These are phyloP conservation scores for Orchesella flavescens DNA, from an alignment of 2,888 invertebrate species.

Conservation along the genomic window DNA sequence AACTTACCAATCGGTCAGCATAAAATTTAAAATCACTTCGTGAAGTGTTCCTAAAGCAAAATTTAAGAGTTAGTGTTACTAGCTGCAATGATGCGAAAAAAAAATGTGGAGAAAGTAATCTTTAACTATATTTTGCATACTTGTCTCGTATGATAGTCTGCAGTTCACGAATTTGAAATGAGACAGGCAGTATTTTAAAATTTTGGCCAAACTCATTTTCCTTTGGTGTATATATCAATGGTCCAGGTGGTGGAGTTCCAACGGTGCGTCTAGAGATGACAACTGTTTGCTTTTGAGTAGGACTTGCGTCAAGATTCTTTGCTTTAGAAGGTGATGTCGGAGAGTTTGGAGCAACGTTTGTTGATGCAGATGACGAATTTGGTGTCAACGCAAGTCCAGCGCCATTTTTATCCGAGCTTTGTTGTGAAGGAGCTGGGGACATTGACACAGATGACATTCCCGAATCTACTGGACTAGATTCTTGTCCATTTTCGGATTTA, in stretches of 20 bases:
- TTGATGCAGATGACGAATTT: constrained; percentile 3
- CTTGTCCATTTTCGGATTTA: constrained; percentile 31
- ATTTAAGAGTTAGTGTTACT: constrained; percentile 41
- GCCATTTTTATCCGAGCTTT: constrained; percentile 22
- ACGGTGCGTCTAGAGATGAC: constrained; percentile 33
- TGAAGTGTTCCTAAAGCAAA: constrained; percentile 84
- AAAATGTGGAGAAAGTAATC: too few species aligned
- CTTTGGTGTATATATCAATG: constrained; percentile 72
- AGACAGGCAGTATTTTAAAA: constrained; percentile 82
- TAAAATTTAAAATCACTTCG: constrained; percentile 98
- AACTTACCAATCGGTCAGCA: constrained; percentile 88
- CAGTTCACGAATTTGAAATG: constrained; percentile 87
- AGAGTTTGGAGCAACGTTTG: constrained; percentile 38
- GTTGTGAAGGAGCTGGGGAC: constrained; percentile 25
- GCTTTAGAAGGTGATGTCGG: constrained; percentile 36
- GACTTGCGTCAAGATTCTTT: constrained; percentile 53
- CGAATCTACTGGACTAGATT: constrained; percentile 15
- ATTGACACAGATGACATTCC: constrained; percentile 9
- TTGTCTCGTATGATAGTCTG: constrained; percentile 91
- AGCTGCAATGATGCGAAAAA: too few species aligned
- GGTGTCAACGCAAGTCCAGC: background rate
- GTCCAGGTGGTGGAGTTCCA: constrained; percentile 60
- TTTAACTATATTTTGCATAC: constrained; percentile 77
- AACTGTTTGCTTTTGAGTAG: constrained; percentile 46
- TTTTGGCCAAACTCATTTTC: constrained; percentile 79